Evolutionary conservation across 2,113 vertebrate genomes (phyloP), one percentile per base, ranked within the genome.

Genomic region (Nymphicus hollandicus): DNA sequence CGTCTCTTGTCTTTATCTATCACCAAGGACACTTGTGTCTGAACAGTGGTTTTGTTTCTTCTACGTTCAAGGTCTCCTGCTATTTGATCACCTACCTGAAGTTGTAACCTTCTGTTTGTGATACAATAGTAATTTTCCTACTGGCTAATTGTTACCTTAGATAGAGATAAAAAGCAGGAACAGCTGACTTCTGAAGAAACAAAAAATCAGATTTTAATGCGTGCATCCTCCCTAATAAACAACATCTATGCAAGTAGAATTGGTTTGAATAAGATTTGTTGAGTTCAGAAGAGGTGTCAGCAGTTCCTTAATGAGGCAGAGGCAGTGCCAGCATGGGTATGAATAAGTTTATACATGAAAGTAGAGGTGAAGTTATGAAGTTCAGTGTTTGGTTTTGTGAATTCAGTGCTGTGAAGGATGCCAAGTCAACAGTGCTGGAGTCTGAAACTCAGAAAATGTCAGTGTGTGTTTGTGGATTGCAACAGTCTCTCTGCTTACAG

Each of bases 221-320:
- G 33, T 43, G 3, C 35, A 8, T 77, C 53, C 61, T 86, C 33
- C 27, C 31, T 96, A 81, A 89, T 86, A 94, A 95, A 65, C 66
- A 91, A n/a, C 60, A 44, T 69, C 49, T 76, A 1, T 69, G 61
- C 52, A 70, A 61, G 56, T 11, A 63, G 77, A 72, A 43, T 87
- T 37, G 76, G 73, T 78, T 93, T 2, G 13, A 73, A 39, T 61
- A 41, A 83, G 76, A 77, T 73, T 35, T 58, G 24, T 93, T 63
- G 63, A 91, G 69, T 68, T 94, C 89, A 85, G 77, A 86, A 63
- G 95, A 91, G 64, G 91, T 91, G 90, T 93, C 82, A 92, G 93
- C 83, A 86, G 81, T 46, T 93, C 86, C 70, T 93, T 95, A 93
- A 91, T 92, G 86, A 94, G 86, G 81, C 88, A 88, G 73, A 91